phyloP scores from a whole-genome alignment of 2,797 vertebrate genomes.

The Poeciliopsis infans region DNA sequence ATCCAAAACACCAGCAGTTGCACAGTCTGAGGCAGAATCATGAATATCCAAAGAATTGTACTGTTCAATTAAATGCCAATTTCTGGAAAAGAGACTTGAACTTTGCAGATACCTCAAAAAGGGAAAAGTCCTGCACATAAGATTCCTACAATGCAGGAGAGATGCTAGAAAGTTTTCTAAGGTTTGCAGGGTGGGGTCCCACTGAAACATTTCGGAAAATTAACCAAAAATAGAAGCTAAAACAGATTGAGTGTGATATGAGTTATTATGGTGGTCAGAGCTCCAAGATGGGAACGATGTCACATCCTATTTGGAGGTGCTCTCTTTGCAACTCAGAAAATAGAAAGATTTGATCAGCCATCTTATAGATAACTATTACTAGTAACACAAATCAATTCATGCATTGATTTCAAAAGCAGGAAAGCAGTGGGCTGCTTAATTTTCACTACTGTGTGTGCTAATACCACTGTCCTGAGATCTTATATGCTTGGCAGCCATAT shows the following conservation, averaged over 20 bases:
- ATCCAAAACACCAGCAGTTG: constrained; percentile 22
- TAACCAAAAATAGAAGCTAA: background rate
- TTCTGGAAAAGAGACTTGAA: background rate
- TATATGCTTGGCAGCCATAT: background rate
- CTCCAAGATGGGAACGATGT: background rate
- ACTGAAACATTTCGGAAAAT: background rate
- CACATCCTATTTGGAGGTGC: background rate
- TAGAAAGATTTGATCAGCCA: background rate
- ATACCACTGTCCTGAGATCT: background rate
- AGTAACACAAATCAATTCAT: background rate
- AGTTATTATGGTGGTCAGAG: background rate
- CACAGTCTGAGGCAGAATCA: constrained; percentile 1
- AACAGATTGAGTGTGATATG: background rate
- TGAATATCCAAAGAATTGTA: constrained; percentile 4
- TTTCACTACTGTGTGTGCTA: background rate
- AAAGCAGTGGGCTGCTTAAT: background rate
- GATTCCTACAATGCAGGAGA: background rate
- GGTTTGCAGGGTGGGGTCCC: background rate
- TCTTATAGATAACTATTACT: background rate
- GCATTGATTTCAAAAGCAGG: background rate
- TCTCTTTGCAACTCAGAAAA: background rate
- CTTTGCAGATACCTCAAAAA: background rate
- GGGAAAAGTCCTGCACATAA: background rate
- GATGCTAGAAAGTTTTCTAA: background rate
- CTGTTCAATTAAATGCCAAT: background rate